These are phyloP conservation scores for Acanthopagrus latus DNA, from an alignment of 2,797 vertebrate genomes.

Conservation along the genomic window DNA sequence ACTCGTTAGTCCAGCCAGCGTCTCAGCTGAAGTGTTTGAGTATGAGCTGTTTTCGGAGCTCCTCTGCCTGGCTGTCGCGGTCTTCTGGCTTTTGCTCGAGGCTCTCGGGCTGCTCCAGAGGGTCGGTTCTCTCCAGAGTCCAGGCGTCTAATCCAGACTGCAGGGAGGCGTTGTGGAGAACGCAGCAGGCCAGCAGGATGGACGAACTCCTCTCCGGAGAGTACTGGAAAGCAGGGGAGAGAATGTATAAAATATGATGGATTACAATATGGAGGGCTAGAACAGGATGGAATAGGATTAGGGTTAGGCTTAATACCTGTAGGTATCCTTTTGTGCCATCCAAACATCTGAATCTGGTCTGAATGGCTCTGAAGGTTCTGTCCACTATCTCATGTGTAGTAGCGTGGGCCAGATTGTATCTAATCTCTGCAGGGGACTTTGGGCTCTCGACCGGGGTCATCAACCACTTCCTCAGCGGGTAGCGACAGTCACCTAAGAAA, in stretches of 20 bases:
- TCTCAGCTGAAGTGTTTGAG: constrained; percentile 90
- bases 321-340: constrained; percentile 94
- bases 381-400: constrained; percentile 93
- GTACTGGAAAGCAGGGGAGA: constrained; percentile 84
- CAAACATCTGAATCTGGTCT: constrained; percentile 93
- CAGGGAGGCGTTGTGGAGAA: constrained; percentile 95
- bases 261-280: constrained; percentile 28
- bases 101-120: constrained; percentile 88
- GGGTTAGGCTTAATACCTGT: constrained; percentile 60
- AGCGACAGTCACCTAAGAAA: constrained; percentile 89
- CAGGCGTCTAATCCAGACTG: constrained; percentile 94
- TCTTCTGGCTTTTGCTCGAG: constrained; percentile 88
- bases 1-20: not conserved
- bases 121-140: constrained; percentile 87
- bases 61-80: constrained; percentile 89
- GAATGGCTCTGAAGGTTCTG: constrained; percentile 91
- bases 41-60: constrained; percentile 88
- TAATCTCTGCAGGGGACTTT: constrained; percentile 89
- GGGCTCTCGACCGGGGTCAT: constrained; percentile 93
- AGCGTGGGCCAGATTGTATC: constrained; percentile 92
- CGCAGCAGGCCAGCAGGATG: constrained; percentile 95
- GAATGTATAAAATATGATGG: not conserved
- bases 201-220: constrained; percentile 95
- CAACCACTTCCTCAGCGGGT: constrained; percentile 91
- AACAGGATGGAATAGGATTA: not conserved